Conservation (phyloP, 1,140 invertebrate species). For the Periplaneta americana region DNA sequence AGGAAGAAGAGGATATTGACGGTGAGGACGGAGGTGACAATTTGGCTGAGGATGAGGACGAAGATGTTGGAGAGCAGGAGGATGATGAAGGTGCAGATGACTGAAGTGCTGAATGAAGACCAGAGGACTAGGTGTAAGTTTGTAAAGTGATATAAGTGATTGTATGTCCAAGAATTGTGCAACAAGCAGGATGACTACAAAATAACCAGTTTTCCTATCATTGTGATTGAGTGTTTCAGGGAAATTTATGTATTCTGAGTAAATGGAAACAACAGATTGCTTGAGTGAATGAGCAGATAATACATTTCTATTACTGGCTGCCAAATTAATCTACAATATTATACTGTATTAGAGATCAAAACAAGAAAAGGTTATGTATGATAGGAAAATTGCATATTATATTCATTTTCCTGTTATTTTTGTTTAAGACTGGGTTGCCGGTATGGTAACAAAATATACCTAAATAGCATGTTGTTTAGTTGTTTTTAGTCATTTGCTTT, state of each 20-base stretch:
- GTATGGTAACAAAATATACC: background rate
- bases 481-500: background rate
- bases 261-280: background rate
- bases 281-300: background rate
- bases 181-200: background rate
- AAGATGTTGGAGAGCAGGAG: background rate
- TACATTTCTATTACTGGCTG: background rate
- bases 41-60: background rate
- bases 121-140: background rate
- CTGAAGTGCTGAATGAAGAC: background rate
- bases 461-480: background rate
- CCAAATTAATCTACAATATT: no score
- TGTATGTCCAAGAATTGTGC: background rate
- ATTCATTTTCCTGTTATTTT: background rate
- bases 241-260: background rate
- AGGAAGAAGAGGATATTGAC: background rate
- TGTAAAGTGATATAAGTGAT: background rate
- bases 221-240: background rate
- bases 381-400: background rate
- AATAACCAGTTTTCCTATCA: background rate
- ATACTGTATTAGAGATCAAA: no score
- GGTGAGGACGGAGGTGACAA: conserved; percentile 1
- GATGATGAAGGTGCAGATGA: conserved; percentile 2
- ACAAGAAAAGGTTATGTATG: background rate
- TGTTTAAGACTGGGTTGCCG: background rate